Conservation (phyloP, 2,888 invertebrate genomes). For the Fragum sueziense region DNA sequence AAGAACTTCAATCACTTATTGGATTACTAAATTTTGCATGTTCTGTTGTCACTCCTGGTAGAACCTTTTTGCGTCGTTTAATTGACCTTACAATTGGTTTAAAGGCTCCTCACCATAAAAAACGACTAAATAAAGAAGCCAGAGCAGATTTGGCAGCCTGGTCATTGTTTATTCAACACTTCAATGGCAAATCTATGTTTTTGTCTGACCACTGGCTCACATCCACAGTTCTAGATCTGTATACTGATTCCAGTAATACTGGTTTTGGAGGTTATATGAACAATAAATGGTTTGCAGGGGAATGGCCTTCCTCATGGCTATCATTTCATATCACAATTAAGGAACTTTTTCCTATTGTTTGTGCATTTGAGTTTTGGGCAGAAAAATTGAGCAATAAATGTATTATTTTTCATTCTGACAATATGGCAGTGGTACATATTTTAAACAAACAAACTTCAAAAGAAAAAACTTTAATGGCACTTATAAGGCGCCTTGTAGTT, state of each 20-base stretch:
- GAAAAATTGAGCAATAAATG: no score
- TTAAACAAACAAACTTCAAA: conserved; percentile 8
- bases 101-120: background rate
- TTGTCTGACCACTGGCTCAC: background rate
- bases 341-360: no score
- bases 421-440: background rate
- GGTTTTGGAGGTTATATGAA: conserved; percentile 13
- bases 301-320: background rate
- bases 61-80: conserved; percentile 49
- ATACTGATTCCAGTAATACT: conserved; percentile 23
- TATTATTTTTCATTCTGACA: conserved; percentile 1
- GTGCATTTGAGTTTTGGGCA: no score
- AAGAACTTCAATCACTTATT: conserved; percentile 39
- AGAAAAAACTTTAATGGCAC: no score
- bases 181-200: no score
- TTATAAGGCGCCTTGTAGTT: background rate
- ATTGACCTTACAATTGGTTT: conserved; percentile 53
- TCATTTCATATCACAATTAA: background rate
- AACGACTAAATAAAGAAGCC: background rate
- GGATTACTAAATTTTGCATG: conserved; percentile 45
- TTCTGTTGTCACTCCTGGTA: conserved; percentile 34
- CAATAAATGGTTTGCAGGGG: no score
- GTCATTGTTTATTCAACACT: conserved; percentile 36
- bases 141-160: conserved; percentile 30
- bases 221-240: conserved; percentile 21